phyloP scores from a whole-genome alignment of 2,888 invertebrate genomes.

The Bedellia somnulentella region DNA sequence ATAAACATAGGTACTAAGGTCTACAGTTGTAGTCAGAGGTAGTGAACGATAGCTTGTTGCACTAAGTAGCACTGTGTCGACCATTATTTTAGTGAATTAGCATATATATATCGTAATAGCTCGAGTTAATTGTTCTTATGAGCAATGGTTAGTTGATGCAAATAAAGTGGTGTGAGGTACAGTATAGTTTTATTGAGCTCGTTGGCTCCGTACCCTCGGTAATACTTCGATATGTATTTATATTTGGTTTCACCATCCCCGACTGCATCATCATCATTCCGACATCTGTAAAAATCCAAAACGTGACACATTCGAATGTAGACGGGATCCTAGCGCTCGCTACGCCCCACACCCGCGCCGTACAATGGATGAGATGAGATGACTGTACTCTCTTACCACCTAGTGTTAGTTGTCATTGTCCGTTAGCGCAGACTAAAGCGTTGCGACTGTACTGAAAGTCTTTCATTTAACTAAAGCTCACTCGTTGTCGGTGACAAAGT shows the following conservation, averaged over 20 bases:
- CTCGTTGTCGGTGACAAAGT: constrained; percentile 27
- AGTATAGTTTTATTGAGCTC: constrained; percentile 38
- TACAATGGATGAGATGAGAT: no score
- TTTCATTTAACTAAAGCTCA: constrained; percentile 42
- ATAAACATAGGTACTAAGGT: no score
- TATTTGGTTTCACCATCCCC: constrained; percentile 91
- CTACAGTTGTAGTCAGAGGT: no score
- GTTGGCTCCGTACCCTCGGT: constrained; percentile 77
- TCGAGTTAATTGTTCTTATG: constrained; percentile 24
- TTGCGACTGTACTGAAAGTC: constrained; percentile 49
- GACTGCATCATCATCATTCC: constrained; percentile 97
- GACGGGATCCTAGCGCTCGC: no score
- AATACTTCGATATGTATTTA: constrained; percentile 73
- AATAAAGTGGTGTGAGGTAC: constrained; percentile 50
- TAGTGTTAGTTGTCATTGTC: constrained; percentile 46
- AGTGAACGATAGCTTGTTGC: constrained; percentile 30
- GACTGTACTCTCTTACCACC: constrained; percentile 25
- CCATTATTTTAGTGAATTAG: constrained; percentile 43
- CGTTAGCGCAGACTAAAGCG: constrained; percentile 45
- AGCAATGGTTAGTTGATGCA: constrained; percentile 57
- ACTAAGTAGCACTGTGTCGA: constrained; percentile 46
- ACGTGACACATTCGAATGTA: constrained; percentile 47
- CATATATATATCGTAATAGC: constrained; percentile 40
- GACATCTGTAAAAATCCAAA: constrained; percentile 86
- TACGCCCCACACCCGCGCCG: no score